phyloP scores from a whole-genome alignment of 2,113 vertebrate genomes.

The Ictidomys tridecemlineatus region DNA sequence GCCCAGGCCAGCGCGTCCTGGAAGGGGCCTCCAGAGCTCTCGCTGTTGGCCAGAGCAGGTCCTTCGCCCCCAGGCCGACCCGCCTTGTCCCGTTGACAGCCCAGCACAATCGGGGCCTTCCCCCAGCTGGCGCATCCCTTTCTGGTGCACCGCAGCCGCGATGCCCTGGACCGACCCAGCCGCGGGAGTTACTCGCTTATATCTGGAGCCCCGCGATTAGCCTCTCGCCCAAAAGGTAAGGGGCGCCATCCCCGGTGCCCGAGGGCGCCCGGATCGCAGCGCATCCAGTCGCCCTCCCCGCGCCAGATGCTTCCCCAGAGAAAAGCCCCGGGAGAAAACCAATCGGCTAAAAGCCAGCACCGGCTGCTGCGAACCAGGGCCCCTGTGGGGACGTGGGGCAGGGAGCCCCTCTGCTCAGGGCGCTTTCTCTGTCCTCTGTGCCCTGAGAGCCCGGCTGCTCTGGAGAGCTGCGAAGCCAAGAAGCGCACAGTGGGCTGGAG shows the following conservation, averaged over 20 bases:
- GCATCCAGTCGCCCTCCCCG: rapidly evolving
- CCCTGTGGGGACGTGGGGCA: too few species aligned
- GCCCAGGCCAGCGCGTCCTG: too few species aligned
- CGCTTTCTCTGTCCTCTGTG: not conserved
- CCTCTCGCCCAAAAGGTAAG: conserved; percentile 46
- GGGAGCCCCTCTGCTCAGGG: not conserved
- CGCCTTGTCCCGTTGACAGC: too few species aligned
- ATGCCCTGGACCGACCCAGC: not conserved
- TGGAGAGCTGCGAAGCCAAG: rapidly evolving
- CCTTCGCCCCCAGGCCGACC: too few species aligned
- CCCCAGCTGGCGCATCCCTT: not conserved
- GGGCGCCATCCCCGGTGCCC: not conserved
- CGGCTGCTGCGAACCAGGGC: too few species aligned
- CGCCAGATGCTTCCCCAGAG: too few species aligned
- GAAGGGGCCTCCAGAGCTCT: too few species aligned
- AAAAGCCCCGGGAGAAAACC: not conserved
- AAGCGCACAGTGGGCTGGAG: too few species aligned
- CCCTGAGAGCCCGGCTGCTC: not conserved
- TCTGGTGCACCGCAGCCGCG: not conserved
- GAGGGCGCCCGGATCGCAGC: not conserved
- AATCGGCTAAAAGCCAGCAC: too few species aligned
- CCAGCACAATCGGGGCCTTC: too few species aligned
- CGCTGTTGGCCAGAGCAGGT: too few species aligned
- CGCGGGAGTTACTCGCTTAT: not conserved
- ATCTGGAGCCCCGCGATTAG: not conserved